Evolutionary conservation across 2,797 vertebrate species (phyloP), one percentile per base, ranked within the genome.

Genomic region (Tokudaia tokunoshimensis): DNA sequence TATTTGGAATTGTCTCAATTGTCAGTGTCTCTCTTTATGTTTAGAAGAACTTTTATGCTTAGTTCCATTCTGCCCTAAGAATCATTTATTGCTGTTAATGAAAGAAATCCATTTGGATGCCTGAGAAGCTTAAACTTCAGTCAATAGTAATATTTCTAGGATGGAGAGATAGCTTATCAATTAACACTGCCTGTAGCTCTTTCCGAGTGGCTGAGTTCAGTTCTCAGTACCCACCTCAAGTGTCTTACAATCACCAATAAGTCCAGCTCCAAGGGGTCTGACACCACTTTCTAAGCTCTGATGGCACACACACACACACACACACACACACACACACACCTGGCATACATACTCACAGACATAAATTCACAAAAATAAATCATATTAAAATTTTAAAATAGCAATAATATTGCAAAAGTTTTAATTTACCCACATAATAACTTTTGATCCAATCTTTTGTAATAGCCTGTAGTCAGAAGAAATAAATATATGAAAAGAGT

Each of bases 31-130:
- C 10, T 59, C 1, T 50, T 34, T 78, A 26, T 41, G 74, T 88
- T 65, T 82, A 61, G 75, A 92, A 78, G 24, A 88, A 65, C 5
- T 80, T 24, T 86, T 67, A 70, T 91, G 88, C 81, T 92, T 57
- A 55, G 31, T 89, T 87, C 8, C 5, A 55, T 72, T 87, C 1
- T 4, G 57, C 4, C n/a, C 15, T 94, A 15, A 76, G 20, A 86
- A 83, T 59, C 63, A 72, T 61, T 17, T 91, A 78, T 79, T 85
- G 22, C 92, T 75, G 85, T 91, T n/a, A 70, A 75, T 72, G 44
- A 84, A 92, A 76, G 10, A 90, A 94, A 75, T 76, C 4, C 22
- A 89, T 80, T 85, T 72, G 37, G 14, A 22, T 55, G 31, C 4
- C 13, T 87, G 34, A 52, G 79, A 89, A 87, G 80, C 78, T 34